These are phyloP conservation scores for Xyrichtys novacula DNA, from an alignment of 2,797 vertebrate genomes.

Conservation along the genomic window DNA sequence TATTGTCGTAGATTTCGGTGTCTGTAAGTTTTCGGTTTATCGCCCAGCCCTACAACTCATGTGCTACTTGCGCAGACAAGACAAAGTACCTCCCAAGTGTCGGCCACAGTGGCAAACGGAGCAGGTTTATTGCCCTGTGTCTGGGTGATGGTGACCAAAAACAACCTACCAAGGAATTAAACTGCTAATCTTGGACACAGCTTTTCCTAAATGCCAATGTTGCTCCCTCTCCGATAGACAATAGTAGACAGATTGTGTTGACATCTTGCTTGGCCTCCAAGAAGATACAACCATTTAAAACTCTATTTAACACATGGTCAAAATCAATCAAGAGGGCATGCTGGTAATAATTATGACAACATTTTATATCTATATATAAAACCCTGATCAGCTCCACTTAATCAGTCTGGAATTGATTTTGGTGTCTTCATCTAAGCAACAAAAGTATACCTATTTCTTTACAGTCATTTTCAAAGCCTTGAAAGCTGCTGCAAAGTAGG, in stretches of 20 bases:
- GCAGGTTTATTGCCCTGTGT: background rate
- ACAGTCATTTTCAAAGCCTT: too few species aligned
- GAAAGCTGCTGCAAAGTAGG: too few species aligned
- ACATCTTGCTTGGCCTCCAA: background rate
- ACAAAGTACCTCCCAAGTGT: background rate
- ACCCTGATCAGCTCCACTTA: too few species aligned
- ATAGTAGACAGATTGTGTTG: too few species aligned
- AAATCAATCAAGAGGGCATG: background rate
- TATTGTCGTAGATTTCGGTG: too few species aligned
- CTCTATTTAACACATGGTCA: background rate
- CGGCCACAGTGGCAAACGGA: background rate
- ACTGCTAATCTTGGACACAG: background rate
- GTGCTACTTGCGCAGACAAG: too few species aligned
- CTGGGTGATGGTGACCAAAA: background rate
- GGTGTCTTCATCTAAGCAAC: too few species aligned
- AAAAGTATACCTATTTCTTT: too few species aligned
- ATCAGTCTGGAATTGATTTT: too few species aligned
- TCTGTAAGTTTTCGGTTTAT: too few species aligned
- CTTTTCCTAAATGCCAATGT: background rate
- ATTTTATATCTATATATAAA: too few species aligned
- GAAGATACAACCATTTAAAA: background rate
- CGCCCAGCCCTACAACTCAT: too few species aligned
- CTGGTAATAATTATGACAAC: background rate
- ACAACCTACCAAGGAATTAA: background rate
- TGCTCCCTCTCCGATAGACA: background rate